Percentiles rank a stretch among this genome's conserved stretches.
These are phyloP conservation scores for Drosophila erecta DNA, from an alignment of 1,140 invertebrate genomes.

Conservation along the genomic window DNA sequence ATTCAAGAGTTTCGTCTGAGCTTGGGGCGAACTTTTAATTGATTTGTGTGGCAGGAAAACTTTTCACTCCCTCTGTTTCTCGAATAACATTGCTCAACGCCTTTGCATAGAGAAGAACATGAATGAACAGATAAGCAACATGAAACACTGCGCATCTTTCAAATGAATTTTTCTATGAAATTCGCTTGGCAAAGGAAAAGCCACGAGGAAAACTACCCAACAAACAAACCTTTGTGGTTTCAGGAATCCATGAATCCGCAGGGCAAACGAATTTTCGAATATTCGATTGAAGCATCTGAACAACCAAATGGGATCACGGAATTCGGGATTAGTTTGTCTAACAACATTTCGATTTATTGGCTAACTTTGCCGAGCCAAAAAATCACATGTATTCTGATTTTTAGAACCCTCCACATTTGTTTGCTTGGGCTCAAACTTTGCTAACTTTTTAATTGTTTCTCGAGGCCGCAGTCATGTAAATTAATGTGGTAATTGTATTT, in stretches of 20 bases:
- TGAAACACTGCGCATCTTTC: slow-evolving; percentile 27
- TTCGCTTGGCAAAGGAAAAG: slow-evolving; percentile 21
- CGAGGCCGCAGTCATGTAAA: slow-evolving; percentile 23
- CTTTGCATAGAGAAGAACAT: slow-evolving; percentile 17
- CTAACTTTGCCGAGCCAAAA: slow-evolving; percentile 29
- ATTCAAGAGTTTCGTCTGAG: slow-evolving; percentile 29
- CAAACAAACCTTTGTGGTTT: slow-evolving; percentile 42
- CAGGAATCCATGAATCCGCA: slow-evolving; percentile 11
- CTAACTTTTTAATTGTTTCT: slow-evolving; percentile 50
- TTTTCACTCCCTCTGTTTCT: slow-evolving; percentile 7
- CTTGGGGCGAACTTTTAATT: slow-evolving; percentile 55
- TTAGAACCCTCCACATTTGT: slow-evolving; percentile 1
- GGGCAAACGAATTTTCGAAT: slow-evolving; percentile 27
- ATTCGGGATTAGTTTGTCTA: slow-evolving; percentile 26
- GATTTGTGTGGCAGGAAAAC: slow-evolving; percentile 53
- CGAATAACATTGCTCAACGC: slow-evolving; percentile 31
- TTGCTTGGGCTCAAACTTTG: slow-evolving; percentile 12
- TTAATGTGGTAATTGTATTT: slow-evolving; percentile 55
- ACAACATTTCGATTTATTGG: slow-evolving; percentile 45
- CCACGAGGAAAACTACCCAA: slow-evolving; percentile 31
- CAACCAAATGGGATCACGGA: slow-evolving; percentile 3
- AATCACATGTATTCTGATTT: background rate
- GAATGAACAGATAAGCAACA: slow-evolving; percentile 43
- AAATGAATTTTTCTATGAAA: slow-evolving; percentile 37
- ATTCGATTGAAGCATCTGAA: slow-evolving; percentile 33